Conservation (phyloP, 2,797 vertebrate genomes). For the Darevskia mixta region DNA sequence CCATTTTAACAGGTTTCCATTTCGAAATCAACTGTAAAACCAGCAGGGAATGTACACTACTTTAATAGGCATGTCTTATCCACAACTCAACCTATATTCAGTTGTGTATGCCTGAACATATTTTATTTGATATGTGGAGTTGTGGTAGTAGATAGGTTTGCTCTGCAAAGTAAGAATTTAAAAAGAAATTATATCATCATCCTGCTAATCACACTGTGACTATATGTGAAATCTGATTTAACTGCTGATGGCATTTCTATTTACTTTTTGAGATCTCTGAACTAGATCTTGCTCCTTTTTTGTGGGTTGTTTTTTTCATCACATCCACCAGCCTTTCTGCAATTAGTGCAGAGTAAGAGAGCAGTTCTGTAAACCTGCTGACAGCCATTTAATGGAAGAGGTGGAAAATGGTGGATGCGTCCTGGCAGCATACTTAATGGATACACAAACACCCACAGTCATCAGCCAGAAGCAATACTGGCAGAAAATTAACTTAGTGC, state of each 20-base stretch:
- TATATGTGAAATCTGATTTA: slow-evolving; percentile 58
- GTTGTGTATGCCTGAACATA: slow-evolving; percentile 59
- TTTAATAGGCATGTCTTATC: slow-evolving; percentile 60
- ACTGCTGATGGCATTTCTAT: slow-evolving; percentile 59
- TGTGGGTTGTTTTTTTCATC: slow-evolving; percentile 37
- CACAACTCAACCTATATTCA: slow-evolving; percentile 47
- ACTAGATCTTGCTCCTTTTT: slow-evolving; percentile 43
- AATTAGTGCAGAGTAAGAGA: slow-evolving; percentile 74
- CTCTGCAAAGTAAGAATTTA: slow-evolving; percentile 60
- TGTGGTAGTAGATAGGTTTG: slow-evolving; percentile 61
- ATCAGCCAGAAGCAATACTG: slow-evolving; percentile 76
- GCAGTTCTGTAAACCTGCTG: slow-evolving; percentile 68
- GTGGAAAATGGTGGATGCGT: slow-evolving; percentile 71
- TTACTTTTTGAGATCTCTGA: slow-evolving; percentile 61
- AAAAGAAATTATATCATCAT: slow-evolving; percentile 57
- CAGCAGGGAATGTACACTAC: slow-evolving; percentile 71
- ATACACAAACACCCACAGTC: slow-evolving; percentile 73
- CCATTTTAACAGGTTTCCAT: slow-evolving; percentile 75
- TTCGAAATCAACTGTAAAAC: slow-evolving; percentile 75
- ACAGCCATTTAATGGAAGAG: slow-evolving; percentile 76
- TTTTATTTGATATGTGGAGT: slow-evolving; percentile 44
- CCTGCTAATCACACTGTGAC: slow-evolving; percentile 55
- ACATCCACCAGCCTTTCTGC: slow-evolving; percentile 52
- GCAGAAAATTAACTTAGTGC: slow-evolving; percentile 80
- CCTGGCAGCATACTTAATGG: slow-evolving; percentile 77